Evolutionary conservation across 2,113 vertebrate species (phyloP), one percentile per base, ranked within the genome.

Genomic region (Sus scrofa): DNA sequence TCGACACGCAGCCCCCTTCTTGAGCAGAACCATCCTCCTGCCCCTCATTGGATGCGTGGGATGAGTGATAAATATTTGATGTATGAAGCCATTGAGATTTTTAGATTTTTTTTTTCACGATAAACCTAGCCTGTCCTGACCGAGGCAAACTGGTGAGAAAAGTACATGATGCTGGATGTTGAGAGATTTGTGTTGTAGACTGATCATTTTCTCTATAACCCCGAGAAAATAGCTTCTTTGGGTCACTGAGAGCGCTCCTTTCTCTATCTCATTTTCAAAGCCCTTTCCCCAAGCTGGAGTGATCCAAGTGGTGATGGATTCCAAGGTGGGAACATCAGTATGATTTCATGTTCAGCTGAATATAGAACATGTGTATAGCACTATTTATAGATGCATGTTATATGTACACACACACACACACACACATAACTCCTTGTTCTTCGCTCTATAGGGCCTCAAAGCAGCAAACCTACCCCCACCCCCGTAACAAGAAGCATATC

Each of bases 1-100:
- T 32, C 34, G 26, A 37, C n/a, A 58, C 0, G 4, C 4, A 8
- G 10, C 62, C 24, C 60, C 7, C 24, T 26, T 30, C 1, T 0
- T n/a, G 67, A 12, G 22, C 6, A 60, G 9, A 75, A 22, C 24
- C 34, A 30, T 16, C 71, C 26, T 62, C 37, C 30, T 1, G 1
- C 34, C 30, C 34, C 24, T 86, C 26, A 4, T 0, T 58, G 18
- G 22, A 24, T 1, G 5, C 14, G 8, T 0, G 14, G 24, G 1
- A 10, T 18, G 16, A 24, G 70, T 50, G 50, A 37, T 32, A 89
- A 82, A 20, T 22, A 27, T 7, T 34, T 50, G 26, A 14, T 67
- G 0, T 34, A 13, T 30, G 2, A 81, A 32, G 34, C n/a, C 54
- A 44, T 0, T 77, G 52, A 63, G 26, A 30, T 10, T n/a, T 73